Evolutionary conservation across 1,140 invertebrate species (phyloP).

Genomic region (Drosophila subobscura): DNA sequence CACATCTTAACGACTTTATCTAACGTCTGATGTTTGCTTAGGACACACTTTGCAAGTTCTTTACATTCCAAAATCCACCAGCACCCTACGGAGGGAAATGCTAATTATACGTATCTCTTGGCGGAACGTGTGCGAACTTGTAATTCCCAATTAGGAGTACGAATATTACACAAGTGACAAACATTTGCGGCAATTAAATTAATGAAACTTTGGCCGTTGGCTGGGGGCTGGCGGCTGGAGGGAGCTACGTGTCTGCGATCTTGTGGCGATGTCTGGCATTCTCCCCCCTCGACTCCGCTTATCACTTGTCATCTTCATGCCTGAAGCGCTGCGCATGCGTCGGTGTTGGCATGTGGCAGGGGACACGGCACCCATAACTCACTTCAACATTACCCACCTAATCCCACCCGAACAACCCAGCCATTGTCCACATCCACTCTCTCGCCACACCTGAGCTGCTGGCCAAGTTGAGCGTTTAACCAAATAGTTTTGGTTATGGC

Average conservation of each 20-base stretch:
- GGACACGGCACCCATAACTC: neutral
- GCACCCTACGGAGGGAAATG: slow-evolving; percentile 13
- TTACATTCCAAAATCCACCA: slow-evolving; percentile 17
- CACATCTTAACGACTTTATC: slow-evolving; percentile 50
- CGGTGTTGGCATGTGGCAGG: neutral
- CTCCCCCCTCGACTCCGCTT: slow-evolving; percentile 11
- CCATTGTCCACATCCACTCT: neutral
- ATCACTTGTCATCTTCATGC: slow-evolving; percentile 49
- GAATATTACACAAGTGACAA: slow-evolving; percentile 60
- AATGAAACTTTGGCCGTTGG: slow-evolving; percentile 39
- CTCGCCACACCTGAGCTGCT: slow-evolving; percentile 30
- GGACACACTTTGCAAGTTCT: slow-evolving; percentile 39
- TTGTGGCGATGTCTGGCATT: slow-evolving; percentile 16
- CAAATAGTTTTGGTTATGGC: slow-evolving; percentile 50
- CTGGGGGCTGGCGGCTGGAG: too few relatives aligned
- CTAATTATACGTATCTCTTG: slow-evolving; percentile 58
- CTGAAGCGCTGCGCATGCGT: slow-evolving; percentile 60
- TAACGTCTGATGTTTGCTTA: slow-evolving; percentile 35
- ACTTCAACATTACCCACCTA: neutral
- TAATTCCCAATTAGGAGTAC: slow-evolving; percentile 71
- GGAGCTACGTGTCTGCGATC: slow-evolving; percentile 56
- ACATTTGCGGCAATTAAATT: slow-evolving; percentile 74
- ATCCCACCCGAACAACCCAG: slow-evolving; percentile 2
- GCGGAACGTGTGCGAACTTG: slow-evolving; percentile 52
- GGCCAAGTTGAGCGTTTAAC: slow-evolving; percentile 53